These are phyloP conservation scores for Chromis chromis DNA, from an alignment of 2,797 vertebrate genomes.

Conservation along the genomic window DNA sequence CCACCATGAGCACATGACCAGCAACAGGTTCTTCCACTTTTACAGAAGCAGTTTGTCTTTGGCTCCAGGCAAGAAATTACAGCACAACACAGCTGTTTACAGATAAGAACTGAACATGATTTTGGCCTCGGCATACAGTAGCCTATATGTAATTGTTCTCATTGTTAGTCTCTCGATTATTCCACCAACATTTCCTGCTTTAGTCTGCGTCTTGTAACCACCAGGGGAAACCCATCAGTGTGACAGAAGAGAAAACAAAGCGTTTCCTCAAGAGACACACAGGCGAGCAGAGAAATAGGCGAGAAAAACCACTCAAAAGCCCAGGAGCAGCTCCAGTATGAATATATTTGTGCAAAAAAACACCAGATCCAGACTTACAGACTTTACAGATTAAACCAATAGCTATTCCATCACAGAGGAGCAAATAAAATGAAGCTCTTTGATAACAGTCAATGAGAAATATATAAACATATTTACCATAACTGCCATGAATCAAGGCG, in stretches of 20 bases:
- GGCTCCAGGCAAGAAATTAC: neutral
- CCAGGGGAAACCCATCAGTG: conserved; percentile 40
- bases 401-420: conserved; percentile 15
- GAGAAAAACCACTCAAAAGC: conserved; percentile 9
- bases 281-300: conserved; percentile 24
- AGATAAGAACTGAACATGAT: neutral
- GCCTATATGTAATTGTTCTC: conserved; percentile 13
- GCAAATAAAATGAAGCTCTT: conserved; percentile 3
- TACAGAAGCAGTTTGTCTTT: conserved; percentile 3
- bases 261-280: conserved; percentile 37
- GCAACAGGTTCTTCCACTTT: conserved; percentile 54
- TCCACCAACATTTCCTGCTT: conserved; percentile 41
- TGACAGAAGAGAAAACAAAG: conserved; percentile 39
- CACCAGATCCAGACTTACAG: neutral
- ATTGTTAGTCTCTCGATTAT: conserved; percentile 16
- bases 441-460: neutral
- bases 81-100: neutral
- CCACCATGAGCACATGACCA: conserved; percentile 20
- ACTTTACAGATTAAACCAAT: conserved; percentile 32
- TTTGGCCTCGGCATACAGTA: neutral
- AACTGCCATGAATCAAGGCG: conserved; percentile 60
- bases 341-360: conserved; percentile 6
- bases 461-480: conserved; percentile 74
- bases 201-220: conserved; percentile 19
- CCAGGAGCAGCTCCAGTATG: neutral